Evolutionary conservation across 1,140 invertebrate species (phyloP).

Genomic region (Theocolax elegans): DNA sequence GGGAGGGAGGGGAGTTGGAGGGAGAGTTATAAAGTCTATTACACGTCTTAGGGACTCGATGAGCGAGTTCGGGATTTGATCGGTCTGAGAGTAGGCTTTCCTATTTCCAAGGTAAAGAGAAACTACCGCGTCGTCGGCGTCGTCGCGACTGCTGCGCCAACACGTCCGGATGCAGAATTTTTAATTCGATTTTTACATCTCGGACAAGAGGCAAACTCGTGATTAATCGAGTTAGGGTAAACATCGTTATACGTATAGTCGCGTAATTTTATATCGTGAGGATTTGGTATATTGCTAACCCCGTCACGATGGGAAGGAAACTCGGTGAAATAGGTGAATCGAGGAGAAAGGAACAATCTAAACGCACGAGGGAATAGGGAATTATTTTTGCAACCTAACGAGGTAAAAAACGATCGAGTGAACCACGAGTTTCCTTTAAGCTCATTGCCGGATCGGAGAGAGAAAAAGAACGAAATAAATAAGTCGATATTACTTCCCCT

Average conservation of each 20-base stretch:
- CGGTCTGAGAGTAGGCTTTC: neutral
- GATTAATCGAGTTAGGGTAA: no score
- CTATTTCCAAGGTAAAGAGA: no score
- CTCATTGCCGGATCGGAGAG: no score
- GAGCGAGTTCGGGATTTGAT: slow-evolving; percentile 26
- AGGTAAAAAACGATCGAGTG: neutral
- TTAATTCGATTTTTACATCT: no score
- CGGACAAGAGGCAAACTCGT: no score
- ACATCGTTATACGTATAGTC: no score
- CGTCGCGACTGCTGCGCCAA: no score
- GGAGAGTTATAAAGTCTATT: slow-evolving; percentile 32
- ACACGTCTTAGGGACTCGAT: slow-evolving; percentile 26
- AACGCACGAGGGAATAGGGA: neutral
- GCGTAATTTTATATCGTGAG: no score
- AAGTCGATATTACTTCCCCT: slow-evolving; percentile 28
- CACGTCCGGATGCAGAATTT: no score
- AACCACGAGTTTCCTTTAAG: slow-evolving; percentile 6
- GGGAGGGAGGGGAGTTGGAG: neutral
- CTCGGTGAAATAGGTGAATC: neutral
- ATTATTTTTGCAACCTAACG: slow-evolving; percentile 26
- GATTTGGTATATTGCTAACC: no score
- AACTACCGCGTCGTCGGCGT: no score
- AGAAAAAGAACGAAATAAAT: slow-evolving; percentile 33
- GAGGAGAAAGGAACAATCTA: neutral
- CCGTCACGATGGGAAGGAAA: no score